Evolutionary conservation across 2,797 vertebrate species (phyloP).

Genomic region (Pangasius sanitwongsei): DNA sequence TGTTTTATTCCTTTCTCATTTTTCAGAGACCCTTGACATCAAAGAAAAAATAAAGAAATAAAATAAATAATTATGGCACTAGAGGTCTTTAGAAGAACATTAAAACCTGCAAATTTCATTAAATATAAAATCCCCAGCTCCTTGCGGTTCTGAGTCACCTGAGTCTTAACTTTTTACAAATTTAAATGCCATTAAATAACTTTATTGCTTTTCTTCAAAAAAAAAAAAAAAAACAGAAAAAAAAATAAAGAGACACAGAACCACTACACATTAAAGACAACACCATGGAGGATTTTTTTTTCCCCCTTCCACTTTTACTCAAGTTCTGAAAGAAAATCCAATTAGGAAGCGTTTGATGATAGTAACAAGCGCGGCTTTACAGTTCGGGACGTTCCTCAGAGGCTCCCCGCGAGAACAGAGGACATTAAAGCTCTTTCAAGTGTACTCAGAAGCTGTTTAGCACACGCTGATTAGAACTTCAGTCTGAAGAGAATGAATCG

Average conservation of each 20-base stretch:
- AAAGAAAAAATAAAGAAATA: neutral
- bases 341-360: constrained; percentile 57
- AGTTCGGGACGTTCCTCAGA: constrained; percentile 34
- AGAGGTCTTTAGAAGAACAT: too few relatives aligned
- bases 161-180: neutral
- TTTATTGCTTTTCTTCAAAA: neutral
- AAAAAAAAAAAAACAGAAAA: neutral
- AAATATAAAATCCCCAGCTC: neutral
- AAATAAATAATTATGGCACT: neutral
- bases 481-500: constrained; percentile 27
- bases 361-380: constrained; percentile 47
- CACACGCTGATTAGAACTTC: constrained; percentile 34
- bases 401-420: constrained; percentile 31
- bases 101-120: neutral
- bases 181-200: constrained; percentile 12
- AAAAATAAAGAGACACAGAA: constrained; percentile 2
- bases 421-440: constrained; percentile 51
- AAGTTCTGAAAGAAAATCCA: constrained; percentile 51
- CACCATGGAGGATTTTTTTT: constrained; percentile 32
- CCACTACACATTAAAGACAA: constrained; percentile 21
- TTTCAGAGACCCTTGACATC: neutral
- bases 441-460: constrained; percentile 33
- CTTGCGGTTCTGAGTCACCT: neutral
- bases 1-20: neutral
- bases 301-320: constrained; percentile 22